Percentiles rank a stretch among this genome's conserved stretches.
Evolutionary conservation across 2,113 vertebrate species (phyloP).

Genomic region (Bathybates hornii): DNA sequence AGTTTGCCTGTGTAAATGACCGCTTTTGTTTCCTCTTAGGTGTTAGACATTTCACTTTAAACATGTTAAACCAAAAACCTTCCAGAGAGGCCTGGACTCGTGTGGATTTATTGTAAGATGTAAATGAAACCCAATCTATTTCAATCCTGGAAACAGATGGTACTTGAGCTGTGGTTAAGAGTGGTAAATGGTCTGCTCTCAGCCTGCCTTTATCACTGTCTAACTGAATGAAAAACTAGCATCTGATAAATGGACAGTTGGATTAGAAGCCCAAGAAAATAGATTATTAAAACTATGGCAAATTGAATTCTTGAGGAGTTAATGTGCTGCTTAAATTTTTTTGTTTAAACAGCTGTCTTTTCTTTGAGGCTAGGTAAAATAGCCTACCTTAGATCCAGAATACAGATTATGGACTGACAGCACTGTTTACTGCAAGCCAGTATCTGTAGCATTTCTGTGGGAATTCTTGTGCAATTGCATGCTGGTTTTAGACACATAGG

Average conservation of each 20-base stretch:
- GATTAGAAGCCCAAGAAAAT: neutral
- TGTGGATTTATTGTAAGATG: neutral
- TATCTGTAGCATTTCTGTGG: constrained; percentile 1
- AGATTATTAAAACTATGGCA: neutral
- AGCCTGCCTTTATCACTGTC: neutral
- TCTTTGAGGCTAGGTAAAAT: neutral
- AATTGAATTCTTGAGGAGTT: neutral
- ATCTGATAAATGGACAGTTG: neutral
- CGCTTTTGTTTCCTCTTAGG: neutral
- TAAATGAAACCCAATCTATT: neutral
- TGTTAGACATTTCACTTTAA: neutral
- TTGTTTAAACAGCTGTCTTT: neutral
- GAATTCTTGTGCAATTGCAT: neutral
- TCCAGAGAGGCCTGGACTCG: neutral
- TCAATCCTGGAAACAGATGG: constrained; percentile 1
- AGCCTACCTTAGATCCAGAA: neutral
- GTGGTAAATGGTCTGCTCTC: neutral
- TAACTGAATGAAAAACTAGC: neutral
- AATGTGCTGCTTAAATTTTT: neutral
- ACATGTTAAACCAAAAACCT: neutral
- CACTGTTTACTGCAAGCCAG: neutral
- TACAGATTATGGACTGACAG: neutral
- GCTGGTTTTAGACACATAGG: neutral
- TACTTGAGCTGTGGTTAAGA: neutral
- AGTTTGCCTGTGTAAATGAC: neutral